Percentiles rank a stretch among this genome's conserved stretches.
Evolutionary conservation across 2,888 invertebrate species (phyloP).

Genomic region (Deroplatys truncata): DNA sequence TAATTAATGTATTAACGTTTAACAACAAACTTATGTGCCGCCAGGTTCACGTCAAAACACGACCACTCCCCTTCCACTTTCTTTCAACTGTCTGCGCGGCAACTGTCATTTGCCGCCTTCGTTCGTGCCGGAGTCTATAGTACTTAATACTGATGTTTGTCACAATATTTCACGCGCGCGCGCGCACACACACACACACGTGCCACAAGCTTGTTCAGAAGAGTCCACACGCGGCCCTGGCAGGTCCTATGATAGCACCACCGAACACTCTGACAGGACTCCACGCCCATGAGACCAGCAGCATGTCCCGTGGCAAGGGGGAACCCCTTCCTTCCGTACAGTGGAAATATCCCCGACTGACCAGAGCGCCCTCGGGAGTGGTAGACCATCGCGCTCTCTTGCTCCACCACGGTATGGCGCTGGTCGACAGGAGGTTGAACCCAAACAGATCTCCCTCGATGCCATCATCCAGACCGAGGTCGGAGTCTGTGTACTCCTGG

Average conservation of each 20-base stretch:
- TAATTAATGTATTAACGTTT: too few relatives aligned
- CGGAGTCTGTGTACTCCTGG: slow-evolving; percentile 63
- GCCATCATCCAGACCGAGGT: slow-evolving; percentile 60
- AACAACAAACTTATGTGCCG: too few relatives aligned
- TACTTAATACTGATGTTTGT: too few relatives aligned
- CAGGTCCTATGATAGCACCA: slow-evolving; percentile 58
- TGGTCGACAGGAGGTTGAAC: slow-evolving; percentile 39
- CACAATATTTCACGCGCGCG: too few relatives aligned
- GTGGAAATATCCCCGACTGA: slow-evolving; percentile 45
- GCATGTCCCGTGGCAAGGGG: slow-evolving; percentile 36
- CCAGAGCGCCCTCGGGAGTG: slow-evolving; percentile 38
- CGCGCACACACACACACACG: too few relatives aligned
- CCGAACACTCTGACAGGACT: slow-evolving; percentile 65
- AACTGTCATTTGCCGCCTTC: too few relatives aligned
- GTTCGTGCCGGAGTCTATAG: too few relatives aligned
- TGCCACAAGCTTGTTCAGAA: slow-evolving; percentile 40
- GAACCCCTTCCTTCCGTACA: slow-evolving; percentile 50
- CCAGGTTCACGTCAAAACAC: too few relatives aligned
- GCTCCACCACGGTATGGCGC: too few relatives aligned
- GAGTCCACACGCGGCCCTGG: slow-evolving; percentile 56
- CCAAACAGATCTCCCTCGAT: slow-evolving; percentile 66
- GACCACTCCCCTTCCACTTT: too few relatives aligned
- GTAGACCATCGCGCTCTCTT: too few relatives aligned
- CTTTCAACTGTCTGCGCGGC: too few relatives aligned
- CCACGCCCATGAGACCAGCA: slow-evolving; percentile 57